phyloP scores from a whole-genome alignment of 2,113 vertebrate species.

The Cochlearius cochlearius region DNA sequence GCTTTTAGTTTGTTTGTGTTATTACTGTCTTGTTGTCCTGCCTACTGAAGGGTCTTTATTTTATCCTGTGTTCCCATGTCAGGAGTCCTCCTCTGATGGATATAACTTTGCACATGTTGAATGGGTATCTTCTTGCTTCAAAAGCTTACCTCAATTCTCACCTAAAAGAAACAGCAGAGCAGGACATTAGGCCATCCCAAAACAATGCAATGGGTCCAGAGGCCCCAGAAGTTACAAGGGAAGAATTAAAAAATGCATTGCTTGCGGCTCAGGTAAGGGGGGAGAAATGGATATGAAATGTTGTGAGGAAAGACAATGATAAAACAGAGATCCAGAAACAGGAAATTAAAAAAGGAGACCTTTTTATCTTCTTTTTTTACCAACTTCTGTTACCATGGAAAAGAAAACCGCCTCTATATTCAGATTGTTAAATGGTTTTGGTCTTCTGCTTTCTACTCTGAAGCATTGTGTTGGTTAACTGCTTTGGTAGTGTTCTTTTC shows the following conservation, averaged over 20 bases:
- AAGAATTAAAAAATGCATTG: constrained; percentile 96
- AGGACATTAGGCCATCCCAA: constrained; percentile 85
- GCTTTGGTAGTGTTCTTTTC: not conserved
- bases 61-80: not conserved
- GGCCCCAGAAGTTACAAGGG: constrained; percentile 93
- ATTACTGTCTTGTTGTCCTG: not conserved
- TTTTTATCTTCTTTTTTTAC: not conserved
- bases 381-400: not conserved
- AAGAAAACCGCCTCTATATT: not conserved
- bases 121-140: constrained; percentile 93
- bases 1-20: not conserved
- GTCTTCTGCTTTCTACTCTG: not conserved
- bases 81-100: constrained; percentile 98
- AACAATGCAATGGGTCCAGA: constrained; percentile 85
- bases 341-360: not conserved
- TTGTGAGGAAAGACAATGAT: not conserved
- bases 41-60: not conserved
- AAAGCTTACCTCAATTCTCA: constrained; percentile 95
- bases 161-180: constrained; percentile 94
- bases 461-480: not conserved
- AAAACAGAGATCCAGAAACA: not conserved
- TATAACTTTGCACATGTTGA: constrained; percentile 95
- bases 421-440: not conserved
- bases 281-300: not conserved
- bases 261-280: constrained; percentile 90